Evolutionary conservation across 2,888 invertebrate genomes (phyloP), one percentile per base, ranked within the genome.

Genomic region (Nomada hirtipes): DNA sequence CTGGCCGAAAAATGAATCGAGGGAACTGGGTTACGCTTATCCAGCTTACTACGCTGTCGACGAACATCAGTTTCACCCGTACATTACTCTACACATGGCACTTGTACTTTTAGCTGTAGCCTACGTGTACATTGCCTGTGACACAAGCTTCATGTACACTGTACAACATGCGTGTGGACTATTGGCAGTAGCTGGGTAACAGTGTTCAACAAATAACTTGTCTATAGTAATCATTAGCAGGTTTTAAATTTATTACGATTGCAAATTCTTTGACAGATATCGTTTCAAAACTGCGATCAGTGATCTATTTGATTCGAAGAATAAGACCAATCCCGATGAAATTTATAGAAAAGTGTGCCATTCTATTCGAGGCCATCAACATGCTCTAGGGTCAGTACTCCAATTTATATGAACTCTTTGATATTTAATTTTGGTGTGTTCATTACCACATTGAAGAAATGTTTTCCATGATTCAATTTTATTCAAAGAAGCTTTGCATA

Each of bases 131-230:
- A 2, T 47, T 15, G 57, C 44, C 9, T 36, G 64, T 0, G 79
- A 79, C 11, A 36, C 79, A 3, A n/a, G 26, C 18, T 79, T 57
- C 69, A 50, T 70, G 29, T 23, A 26, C 1, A 1, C n/a, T 15
- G 57, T 79, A 29, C 76, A 79, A 7, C 76, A 79, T 4, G 76
- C 52, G 0, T 79, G 79, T 36, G 75, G 47, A 20, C 2, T 59
- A 3, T 23, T 76, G 4, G 26, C 55, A 0, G 55, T 71, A 2
- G 23, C 71, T 4, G 76, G 76, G 76, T 76, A 64, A 67, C 20
- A 0, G 9, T 18, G 4, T 29, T 60, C 29, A 18, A 18, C 18
- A 29, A 29, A 29, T 36, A 18, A 36, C 7, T 36, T 36, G 9
- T 7, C 7, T 36, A 36, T 36, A 36, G 0, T 36, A 36, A 36